Base-by-base conservation (phyloP, 37 sponge, comb jelly and placozoan genomes). In the Petrosia ficiformis region DNA sequence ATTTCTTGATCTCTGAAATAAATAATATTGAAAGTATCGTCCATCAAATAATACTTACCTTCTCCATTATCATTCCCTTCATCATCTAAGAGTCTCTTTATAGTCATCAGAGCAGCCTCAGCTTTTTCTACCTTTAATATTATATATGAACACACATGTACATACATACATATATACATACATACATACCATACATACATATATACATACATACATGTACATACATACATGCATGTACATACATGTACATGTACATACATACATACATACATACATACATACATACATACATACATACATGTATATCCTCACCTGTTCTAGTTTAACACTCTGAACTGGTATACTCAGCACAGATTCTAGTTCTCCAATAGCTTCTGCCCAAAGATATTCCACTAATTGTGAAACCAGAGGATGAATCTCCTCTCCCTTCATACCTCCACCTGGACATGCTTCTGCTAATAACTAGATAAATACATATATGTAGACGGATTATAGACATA, bases 101-200 rank as follows among this genome's bases (percentile, higher is more conserved):
- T 82, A 61, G 86, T 71, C 38, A 92, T 70, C 8, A 95, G 80
- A 48, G 86, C 70, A 36, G 87, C 89, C 73, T 95, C 92, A 29
- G 96, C 96, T 44, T 85, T 92, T 26, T 86, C 82, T 29, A 91
- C 86, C 54, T n/a, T n/a, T n/a, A n/a, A n/a, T n/a, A n/a, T n/a
- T n/a, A n/a, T n/a, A n/a, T n/a, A n/a, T n/a, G n/a, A n/a, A n/a
- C n/a, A n/a, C n/a, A n/a, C n/a, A n/a, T n/a, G n/a, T 44, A 72
- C 52, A 72, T 40, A 44, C 44, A 42, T 44, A 72, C 73, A 44
- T 54, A 42, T 44, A 72, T 54, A 72, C 52, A 72, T 44, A 43
- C 54, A 72, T 44, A 43, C 73, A 72, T 54, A 72, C 16, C 52
- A 72, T 44, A 39, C 44, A 72, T 44, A 35, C 39, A 29, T 44